Base-by-base conservation (phyloP, 2,888 invertebrate species). In the Tromatobia lineatoria region DNA sequence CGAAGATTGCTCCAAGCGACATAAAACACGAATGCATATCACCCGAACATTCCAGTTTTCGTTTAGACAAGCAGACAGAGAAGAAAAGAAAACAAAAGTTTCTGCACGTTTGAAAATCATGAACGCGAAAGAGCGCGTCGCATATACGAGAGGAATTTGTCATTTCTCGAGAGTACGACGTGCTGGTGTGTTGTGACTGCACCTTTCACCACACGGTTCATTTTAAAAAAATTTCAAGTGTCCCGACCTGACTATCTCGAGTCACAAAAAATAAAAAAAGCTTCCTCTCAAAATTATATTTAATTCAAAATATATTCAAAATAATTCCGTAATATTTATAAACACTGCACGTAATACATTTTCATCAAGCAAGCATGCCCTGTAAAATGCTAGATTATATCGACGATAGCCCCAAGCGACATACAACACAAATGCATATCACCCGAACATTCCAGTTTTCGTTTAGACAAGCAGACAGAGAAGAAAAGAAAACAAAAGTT, bases 21-120 rank as follows among this genome's bases (percentile, higher is more conserved):
- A 29, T 59, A 13, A n/a, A 6, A 29, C 7, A 3, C 57, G 15
- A 57, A 59, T 29, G 34, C 15, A 29, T 29, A 25, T 23, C 59
- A 57, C 13, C 57, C 15, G 57, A 57, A 29, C 10, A 13, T 57
- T 57, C 57, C 29, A 29, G 29, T 59, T 59, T 34, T 59, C n/a
- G 13, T 34, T 29, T 59, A n/a, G 25, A n/a, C 29, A 29, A 11
- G 23, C 23, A 3, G 13, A 11, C 25, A 11, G 0, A 61, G 18
- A 15, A 18, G n/a, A 34, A 66, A 23, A 18, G 1, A 25, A 38
- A 20, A 20, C 52, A 71, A 23, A 54, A 8, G n/a, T n/a, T n/a
- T n/a, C n/a, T n/a, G n/a, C n/a, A n/a, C n/a, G n/a, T n/a, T n/a
- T n/a, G n/a, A n/a, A n/a, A n/a, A n/a, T n/a, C n/a, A n/a, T n/a